A percentile compares a stretch with the other conserved stretches of the same genome.
These are phyloP conservation scores for Agelastica alni DNA, from an alignment of 2,888 invertebrate species.

Conservation along the genomic window DNA sequence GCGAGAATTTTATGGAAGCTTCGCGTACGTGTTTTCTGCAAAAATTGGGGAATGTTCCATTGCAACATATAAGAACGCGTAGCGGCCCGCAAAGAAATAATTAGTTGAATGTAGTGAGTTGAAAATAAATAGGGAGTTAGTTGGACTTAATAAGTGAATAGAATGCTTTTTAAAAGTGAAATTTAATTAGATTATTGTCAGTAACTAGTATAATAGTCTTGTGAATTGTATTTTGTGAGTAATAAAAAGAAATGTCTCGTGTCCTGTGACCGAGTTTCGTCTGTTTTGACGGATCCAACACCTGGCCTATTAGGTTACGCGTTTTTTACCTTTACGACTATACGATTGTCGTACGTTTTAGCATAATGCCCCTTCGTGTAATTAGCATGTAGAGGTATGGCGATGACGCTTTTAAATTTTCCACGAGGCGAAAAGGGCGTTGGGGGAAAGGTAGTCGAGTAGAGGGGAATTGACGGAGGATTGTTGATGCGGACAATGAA, in stretches of 20 bases:
- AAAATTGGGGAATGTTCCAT: no score
- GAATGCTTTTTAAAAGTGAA: neutral
- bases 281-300: no score
- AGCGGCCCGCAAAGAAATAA: no score
- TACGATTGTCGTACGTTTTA: conserved; percentile 24
- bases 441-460: neutral
- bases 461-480: conserved; percentile 8
- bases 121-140: no score
- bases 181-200: neutral
- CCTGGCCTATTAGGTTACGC: neutral
- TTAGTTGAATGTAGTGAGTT: no score
- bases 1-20: no score
- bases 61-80: no score
- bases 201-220: neutral
- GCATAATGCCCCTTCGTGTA: conserved; percentile 18
- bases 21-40: no score
- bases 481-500: conserved; percentile 7
- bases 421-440: conserved; percentile 5
- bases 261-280: no score
- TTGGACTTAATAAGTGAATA: neutral
- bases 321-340: conserved; percentile 14
- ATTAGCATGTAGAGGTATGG: conserved; percentile 22
- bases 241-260: no score
- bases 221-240: neutral
- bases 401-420: conserved; percentile 14